These are phyloP conservation scores for Dicyrtoma fusca DNA, from an alignment of 2,888 invertebrate species.

Conservation along the genomic window DNA sequence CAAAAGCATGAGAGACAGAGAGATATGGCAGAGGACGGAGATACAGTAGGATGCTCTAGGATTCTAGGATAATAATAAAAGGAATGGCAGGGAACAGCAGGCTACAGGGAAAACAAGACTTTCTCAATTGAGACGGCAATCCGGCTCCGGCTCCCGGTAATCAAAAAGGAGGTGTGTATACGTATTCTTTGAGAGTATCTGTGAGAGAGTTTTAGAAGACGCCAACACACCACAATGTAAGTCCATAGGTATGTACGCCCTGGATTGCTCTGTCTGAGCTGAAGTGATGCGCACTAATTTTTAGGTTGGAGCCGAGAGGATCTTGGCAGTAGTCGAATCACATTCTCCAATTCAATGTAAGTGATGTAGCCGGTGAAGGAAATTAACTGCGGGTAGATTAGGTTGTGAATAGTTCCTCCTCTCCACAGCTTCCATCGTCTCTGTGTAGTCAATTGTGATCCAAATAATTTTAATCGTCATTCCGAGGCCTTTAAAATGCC, in stretches of 20 bases:
- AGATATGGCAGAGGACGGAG: background rate
- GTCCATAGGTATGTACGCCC: background rate
- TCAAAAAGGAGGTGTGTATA: too few species aligned
- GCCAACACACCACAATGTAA: too few species aligned
- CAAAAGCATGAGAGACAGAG: too few species aligned
- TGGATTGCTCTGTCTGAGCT: background rate
- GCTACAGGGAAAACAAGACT: constrained; percentile 4
- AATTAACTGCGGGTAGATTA: too few species aligned
- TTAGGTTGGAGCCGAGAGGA: constrained; percentile 27
- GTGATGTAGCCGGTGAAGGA: too few species aligned
- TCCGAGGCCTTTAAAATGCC: background rate
- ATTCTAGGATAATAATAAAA: constrained; percentile 1
- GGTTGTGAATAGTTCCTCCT: too few species aligned
- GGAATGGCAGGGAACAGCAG: background rate
- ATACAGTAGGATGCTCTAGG: too few species aligned
- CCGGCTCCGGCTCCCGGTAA: background rate
- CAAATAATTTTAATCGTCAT: constrained; percentile 15
- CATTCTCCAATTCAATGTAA: constrained; percentile 25
- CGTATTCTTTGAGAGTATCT: too few species aligned
- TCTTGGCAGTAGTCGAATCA: constrained; percentile 23
- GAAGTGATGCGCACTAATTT: constrained; percentile 17
- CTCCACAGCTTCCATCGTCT: too few species aligned
- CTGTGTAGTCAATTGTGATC: constrained; percentile 6
- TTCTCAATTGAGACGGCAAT: background rate
- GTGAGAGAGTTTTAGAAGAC: too few species aligned